Evolutionary conservation across 2,113 vertebrate genomes (phyloP), one percentile per base, ranked within the genome.

Genomic region (Gallinago jamesoni): DNA sequence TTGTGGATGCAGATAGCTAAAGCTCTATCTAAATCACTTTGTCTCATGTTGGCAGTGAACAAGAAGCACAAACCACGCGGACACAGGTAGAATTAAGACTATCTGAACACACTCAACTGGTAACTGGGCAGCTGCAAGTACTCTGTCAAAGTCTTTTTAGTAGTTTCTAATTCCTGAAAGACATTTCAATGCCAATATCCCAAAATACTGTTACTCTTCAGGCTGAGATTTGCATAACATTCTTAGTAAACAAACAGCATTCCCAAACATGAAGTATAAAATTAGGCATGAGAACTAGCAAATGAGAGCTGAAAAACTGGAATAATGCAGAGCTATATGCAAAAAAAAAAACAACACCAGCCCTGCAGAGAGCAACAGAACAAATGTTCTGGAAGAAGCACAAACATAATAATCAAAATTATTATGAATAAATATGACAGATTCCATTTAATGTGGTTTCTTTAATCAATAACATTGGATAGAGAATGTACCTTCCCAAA

Each of bases 151-250:
- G 43, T 66, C 2, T 41, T 66, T 90, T 90, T 6, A 45, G 33
- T 17, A 60, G 35, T n/a, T 96, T 84, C 60, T 52, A 77, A 66
- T 88, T 92, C 74, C 68, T 92, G 64, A 84, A 90, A 90, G 56
- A 35, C 5, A 72, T 39, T 91, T 89, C 66, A 79, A 23, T 62
- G 77, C 14, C 48, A 89, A 30, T 69, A 93, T 43, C 22, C 31
- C 17, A 75, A 78, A 35, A 78, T 21, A 66, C 16, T 45, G 18
- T 53, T 66, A 67, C 10, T 64, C 13, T 92, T 84, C 33, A 84
- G 50, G 56, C 43, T 90, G 23, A 48, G 69, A 90, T 72, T 27
- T 79, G n/a, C 37, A 25, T 37, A 78, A 68, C 7, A 20, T 50
- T 78, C 30, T 72, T 60, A 12, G 47, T 35, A 75, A 63, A 60